Evolutionary conservation across 2,113 vertebrate genomes (phyloP), one percentile per base, ranked within the genome.

Genomic region (Microtus montanus): DNA sequence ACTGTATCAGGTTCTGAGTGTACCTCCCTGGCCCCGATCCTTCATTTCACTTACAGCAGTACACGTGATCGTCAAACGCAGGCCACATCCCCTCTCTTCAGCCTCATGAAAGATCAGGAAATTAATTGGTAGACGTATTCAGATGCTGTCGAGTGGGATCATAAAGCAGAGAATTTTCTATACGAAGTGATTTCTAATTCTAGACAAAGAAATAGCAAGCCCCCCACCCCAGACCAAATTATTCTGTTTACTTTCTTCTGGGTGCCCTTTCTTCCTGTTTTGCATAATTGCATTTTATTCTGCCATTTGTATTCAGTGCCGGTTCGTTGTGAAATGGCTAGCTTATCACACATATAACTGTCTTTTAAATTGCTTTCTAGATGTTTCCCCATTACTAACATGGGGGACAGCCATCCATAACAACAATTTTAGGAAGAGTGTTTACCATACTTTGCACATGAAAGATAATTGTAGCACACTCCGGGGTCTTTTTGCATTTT

Each of bases 221-320:
- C 47, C n/a, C 7, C 20, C 12, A 14, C 22, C 22, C 20, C 5
- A 71, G 73, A n/a, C 33, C 44, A 87, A 96, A 75, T 97, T 94
- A 71, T 66, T 92, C 87, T 52, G 68, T 94, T 94, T 95, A 95
- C 93, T 95, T 95, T 95, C 95, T 96, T 96, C 92, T 70, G 12
- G 92, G 52, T 94, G 75, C 19, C 58, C 93, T 94, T 96, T 89
- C 75, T 96, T 95, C 64, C 63, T 87, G 28, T 82, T 96, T 77
- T 22, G 85, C 88, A 84, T 89, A 78, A 84, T 78, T 92, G 30
- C 44, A 92, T 26, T 92, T 87, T 41, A 41, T 85, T 79, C 44
- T 63, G 30, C 35, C 74, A n/a, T 91, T 92, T 84, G 47, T 85
- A 44, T 79, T 71, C 68, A 61, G n/a, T 90, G 24, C 17, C 90